Conservation (phyloP, 1,140 invertebrate genomes). For the Eurosta solidaginis region DNA sequence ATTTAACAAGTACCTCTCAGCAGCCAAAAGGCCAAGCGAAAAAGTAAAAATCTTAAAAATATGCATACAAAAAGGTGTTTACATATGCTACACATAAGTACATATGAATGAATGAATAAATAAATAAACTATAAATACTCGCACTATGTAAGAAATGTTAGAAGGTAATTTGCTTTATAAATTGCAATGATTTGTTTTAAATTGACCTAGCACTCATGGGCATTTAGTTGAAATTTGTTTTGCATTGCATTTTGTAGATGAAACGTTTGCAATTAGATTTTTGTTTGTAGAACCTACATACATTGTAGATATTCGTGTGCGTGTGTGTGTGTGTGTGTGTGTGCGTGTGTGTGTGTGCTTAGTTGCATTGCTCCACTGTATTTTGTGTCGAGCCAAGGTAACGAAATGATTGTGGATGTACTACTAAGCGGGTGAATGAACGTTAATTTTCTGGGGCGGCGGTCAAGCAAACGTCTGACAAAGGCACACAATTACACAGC, state of each 20-base stretch:
- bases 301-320: too few species aligned
- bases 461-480: too few species aligned
- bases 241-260: background rate
- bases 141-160: background rate
- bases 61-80: background rate
- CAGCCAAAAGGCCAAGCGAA: background rate
- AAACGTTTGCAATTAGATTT: background rate
- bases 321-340: too few species aligned
- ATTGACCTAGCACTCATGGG: background rate
- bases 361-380: too few species aligned
- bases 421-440: too few species aligned
- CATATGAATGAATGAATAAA: background rate
- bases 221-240: constrained; percentile 17
- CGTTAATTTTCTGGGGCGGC: too few species aligned
- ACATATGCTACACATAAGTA: background rate
- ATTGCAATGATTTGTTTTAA: constrained; percentile 22
- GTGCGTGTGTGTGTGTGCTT: too few species aligned
- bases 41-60: background rate
- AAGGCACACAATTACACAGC: too few species aligned
- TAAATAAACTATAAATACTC: too few species aligned
- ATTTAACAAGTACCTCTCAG: background rate
- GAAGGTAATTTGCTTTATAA: constrained; percentile 1
- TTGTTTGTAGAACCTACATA: background rate
- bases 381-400: too few species aligned
- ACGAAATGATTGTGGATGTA: too few species aligned